Evolutionary conservation across 2,113 vertebrate species (phyloP), one percentile per base, ranked within the genome.

Genomic region (Chelonoidis abingdonii): DNA sequence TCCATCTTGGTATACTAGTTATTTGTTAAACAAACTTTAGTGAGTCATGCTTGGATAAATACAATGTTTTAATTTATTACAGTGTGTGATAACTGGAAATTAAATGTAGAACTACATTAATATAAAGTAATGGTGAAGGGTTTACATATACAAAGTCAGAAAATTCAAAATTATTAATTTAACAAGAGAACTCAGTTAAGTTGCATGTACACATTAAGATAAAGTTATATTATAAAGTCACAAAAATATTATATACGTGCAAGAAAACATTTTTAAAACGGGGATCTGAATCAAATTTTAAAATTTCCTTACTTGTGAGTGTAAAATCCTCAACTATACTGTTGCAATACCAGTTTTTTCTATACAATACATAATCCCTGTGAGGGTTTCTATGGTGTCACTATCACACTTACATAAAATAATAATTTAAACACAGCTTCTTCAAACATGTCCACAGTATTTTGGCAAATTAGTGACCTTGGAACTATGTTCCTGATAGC

Each of bases 21-120:
- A 88, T 93, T 90, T 72, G 65, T 38, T 72, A 72, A 72, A 69
- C 19, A n/a, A 69, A 72, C 65, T 86, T 92, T 92, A 86, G 95
- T 87, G 35, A 94, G 93, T 95, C 90, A 96, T 84, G 88, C 93
- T 93, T 31, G 24, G 14, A 41, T 47, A 78, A 44, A 78, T 47
- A 91, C 27, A 89, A 80, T 84, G 84, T 86, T 13, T 94, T 62
- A 69, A 76, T 41, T 76, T 76, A 44, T 44, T 24, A 41, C 17
- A 92, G 87, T 62, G 62, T 91, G 94, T 38, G 72, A 95, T 89
- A 96, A 94, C 57, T 93, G 92, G 85, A 94, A 47, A 94, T 84
- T 53, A 93, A 96, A 92, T 41, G 19, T 87, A 94, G 87, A 57
- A 94, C 80, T 29, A 0, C 69, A 81, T 86, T 10, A 89, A 94